Evolutionary conservation across 2,797 vertebrate genomes (phyloP).

Genomic region (Semotilus atromaculatus): DNA sequence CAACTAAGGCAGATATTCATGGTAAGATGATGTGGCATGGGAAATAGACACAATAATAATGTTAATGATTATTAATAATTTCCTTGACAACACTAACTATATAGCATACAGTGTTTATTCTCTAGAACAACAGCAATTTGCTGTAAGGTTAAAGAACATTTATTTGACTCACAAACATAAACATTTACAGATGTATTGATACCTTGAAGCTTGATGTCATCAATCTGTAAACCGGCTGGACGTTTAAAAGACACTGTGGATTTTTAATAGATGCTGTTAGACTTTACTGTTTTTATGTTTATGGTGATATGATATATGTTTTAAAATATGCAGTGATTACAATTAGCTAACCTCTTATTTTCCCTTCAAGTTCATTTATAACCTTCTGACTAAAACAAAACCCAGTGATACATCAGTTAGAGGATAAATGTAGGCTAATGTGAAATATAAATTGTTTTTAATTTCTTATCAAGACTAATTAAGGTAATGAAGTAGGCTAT

Average conservation of each 20-base stretch:
- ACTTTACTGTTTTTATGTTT: neutral
- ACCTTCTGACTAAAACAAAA: neutral
- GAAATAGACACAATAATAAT: neutral
- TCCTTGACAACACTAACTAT: neutral
- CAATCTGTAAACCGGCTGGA: neutral
- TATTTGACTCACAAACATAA: neutral
- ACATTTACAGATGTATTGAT: neutral
- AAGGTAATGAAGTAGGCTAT: neutral
- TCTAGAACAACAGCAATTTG: neutral
- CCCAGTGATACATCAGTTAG: neutral
- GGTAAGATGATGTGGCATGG: neutral
- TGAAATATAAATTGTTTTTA: neutral
- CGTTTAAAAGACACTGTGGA: neutral
- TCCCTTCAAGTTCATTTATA: neutral
- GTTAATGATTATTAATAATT: no score
- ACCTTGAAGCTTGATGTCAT: neutral
- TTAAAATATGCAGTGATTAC: neutral
- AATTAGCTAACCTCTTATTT: neutral
- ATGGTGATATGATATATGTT: neutral
- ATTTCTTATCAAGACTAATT: neutral
- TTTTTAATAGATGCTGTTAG: neutral
- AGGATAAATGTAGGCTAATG: neutral
- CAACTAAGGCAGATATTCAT: constrained; percentile 9
- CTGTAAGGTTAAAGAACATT: neutral
- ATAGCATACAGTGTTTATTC: neutral